Evolutionary conservation across 1,140 invertebrate species (phyloP).

Genomic region (Hormaphis cornu): DNA sequence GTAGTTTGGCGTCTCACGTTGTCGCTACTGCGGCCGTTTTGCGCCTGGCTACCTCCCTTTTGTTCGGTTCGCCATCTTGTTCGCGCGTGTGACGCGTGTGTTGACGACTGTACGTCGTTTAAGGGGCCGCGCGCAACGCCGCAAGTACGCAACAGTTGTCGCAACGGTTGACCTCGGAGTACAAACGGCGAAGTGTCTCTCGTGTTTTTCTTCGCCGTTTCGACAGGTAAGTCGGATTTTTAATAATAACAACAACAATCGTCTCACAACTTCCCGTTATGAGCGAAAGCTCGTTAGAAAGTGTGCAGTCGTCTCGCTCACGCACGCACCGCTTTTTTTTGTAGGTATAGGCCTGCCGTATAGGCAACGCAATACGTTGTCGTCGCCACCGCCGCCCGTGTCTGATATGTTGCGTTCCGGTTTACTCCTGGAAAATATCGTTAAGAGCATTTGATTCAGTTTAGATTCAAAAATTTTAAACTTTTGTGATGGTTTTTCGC

Average conservation of each 20-base stretch:
- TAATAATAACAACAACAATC: too few relatives aligned
- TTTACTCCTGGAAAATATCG: neutral
- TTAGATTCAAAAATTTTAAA: too few relatives aligned
- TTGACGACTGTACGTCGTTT: slow-evolving; percentile 35
- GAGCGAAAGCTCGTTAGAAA: too few relatives aligned
- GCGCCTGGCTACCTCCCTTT: slow-evolving; percentile 29
- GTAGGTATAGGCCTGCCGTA: neutral
- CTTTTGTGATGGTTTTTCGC: too few relatives aligned
- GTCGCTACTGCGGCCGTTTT: neutral
- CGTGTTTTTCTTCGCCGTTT: too few relatives aligned
- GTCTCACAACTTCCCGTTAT: too few relatives aligned
- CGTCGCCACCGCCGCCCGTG: neutral
- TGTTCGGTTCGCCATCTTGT: slow-evolving; percentile 36
- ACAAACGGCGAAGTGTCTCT: too few relatives aligned
- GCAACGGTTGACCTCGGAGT: too few relatives aligned
- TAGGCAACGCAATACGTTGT: slow-evolving; percentile 9
- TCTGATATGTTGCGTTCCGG: slow-evolving; percentile 14
- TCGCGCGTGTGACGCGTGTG: slow-evolving; percentile 35
- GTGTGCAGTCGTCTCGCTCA: too few relatives aligned
- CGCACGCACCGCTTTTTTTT: neutral
- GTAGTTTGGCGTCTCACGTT: neutral
- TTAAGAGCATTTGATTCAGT: neutral
- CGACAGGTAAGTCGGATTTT: too few relatives aligned
- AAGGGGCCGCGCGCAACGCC: slow-evolving; percentile 5
- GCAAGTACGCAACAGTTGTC: neutral